phyloP scores from a whole-genome alignment of 2,797 vertebrate species.

The Chelidonichthys spinosus region DNA sequence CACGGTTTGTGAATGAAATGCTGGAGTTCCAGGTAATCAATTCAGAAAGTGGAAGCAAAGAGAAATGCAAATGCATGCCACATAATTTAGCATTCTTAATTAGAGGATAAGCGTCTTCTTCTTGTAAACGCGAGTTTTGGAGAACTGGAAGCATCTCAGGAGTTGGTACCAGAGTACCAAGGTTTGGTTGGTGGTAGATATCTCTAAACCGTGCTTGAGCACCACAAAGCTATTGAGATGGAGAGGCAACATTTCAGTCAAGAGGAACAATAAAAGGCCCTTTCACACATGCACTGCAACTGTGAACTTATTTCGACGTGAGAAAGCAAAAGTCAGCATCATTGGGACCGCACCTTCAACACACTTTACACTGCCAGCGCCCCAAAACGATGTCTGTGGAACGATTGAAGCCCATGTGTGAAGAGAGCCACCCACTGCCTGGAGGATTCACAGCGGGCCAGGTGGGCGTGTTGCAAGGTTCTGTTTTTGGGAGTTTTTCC shows the following conservation, averaged over 20 bases:
- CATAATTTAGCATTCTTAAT: not conserved
- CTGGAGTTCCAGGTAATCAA: conserved; percentile 26
- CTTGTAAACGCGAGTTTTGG: not conserved
- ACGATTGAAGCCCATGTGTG: not conserved
- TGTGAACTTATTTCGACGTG: not conserved
- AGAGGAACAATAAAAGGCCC: not conserved
- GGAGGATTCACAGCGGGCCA: not conserved
- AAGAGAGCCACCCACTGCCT: not conserved
- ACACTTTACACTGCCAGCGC: not conserved
- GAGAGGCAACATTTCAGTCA: not conserved
- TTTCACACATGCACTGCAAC: not conserved
- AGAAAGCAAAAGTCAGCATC: not conserved
- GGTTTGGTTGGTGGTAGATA: not conserved
- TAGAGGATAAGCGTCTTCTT: not conserved
- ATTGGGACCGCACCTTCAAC: not conserved
- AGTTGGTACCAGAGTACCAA: not conserved
- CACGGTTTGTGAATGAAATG: conserved; percentile 30
- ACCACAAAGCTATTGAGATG: not conserved
- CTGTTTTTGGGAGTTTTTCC: not conserved
- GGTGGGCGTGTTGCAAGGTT: no score
- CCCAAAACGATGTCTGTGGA: not conserved
- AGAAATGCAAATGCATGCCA: conserved; percentile 16
- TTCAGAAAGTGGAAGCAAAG: conserved; percentile 16
- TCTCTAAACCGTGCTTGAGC: not conserved
- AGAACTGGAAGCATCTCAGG: not conserved